Conservation (phyloP, 2,888 invertebrate species). For the Abrostola triplasia region DNA sequence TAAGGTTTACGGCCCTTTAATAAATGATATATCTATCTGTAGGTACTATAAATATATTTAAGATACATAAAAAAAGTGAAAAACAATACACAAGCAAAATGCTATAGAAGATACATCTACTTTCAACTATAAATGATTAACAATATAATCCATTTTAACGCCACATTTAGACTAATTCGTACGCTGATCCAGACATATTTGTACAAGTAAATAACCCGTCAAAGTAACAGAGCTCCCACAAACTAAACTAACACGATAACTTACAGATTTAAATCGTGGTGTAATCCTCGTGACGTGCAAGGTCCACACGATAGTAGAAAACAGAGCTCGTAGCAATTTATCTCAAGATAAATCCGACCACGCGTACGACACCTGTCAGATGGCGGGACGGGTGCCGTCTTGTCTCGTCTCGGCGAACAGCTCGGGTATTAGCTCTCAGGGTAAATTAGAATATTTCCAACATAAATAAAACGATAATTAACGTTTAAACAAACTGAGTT, state of each 20-base stretch:
- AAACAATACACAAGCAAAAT: no score
- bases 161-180: background rate
- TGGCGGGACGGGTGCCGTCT: slow-evolving; percentile 73
- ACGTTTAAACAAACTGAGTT: slow-evolving; percentile 78
- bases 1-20: background rate
- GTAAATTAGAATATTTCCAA: slow-evolving; percentile 82
- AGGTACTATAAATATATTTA: background rate
- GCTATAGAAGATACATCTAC: no score
- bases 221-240: slow-evolving; percentile 31
- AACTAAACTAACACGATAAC: slow-evolving; percentile 53
- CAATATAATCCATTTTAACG: background rate
- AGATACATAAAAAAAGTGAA: no score
- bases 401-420: slow-evolving; percentile 71
- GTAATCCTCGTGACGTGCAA: slow-evolving; percentile 57
- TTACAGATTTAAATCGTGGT: slow-evolving; percentile 53
- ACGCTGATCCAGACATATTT: slow-evolving; percentile 6
- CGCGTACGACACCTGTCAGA: slow-evolving; percentile 85
- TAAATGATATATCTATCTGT: background rate
- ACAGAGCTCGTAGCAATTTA: slow-evolving; percentile 72
- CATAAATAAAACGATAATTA: slow-evolving; percentile 83
- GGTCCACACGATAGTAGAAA: slow-evolving; percentile 59
- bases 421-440: slow-evolving; percentile 73
- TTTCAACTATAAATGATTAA: background rate
- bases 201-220: slow-evolving; percentile 25
- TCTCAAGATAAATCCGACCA: slow-evolving; percentile 80